phyloP scores from a whole-genome alignment of 2,888 invertebrate species.

The Pseudoips prasinana region DNA sequence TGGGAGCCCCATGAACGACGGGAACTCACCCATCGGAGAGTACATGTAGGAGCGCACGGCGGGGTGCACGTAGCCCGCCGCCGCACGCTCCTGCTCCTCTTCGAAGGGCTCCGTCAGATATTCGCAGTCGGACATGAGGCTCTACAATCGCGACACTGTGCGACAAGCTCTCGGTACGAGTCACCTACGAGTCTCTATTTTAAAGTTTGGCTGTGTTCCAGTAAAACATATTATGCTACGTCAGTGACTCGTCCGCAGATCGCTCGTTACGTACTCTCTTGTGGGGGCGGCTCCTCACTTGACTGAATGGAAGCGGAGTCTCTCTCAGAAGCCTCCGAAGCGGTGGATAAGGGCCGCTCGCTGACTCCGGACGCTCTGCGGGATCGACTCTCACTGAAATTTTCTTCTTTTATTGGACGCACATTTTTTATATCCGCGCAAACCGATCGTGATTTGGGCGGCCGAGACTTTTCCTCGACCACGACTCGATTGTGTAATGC shows the following conservation, averaged over 20 bases:
- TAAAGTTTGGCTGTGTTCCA: slow-evolving; percentile 78
- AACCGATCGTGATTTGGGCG: slow-evolving; percentile 55
- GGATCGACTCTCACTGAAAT: slow-evolving; percentile 46
- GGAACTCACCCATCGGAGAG: slow-evolving; percentile 77
- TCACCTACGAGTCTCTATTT: slow-evolving; percentile 75
- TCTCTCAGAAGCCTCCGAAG: slow-evolving; percentile 73
- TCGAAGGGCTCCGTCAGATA: slow-evolving; percentile 74
- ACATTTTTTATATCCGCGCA: slow-evolving; percentile 51
- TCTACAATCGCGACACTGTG: slow-evolving; percentile 73
- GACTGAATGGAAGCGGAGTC: slow-evolving; percentile 77
- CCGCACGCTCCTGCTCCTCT: slow-evolving; percentile 71
- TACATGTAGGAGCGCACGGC: slow-evolving; percentile 81
- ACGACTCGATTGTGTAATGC: slow-evolving; percentile 69
- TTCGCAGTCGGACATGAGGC: slow-evolving; percentile 80
- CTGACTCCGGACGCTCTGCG: slow-evolving; percentile 65
- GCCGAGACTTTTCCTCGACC: slow-evolving; percentile 58
- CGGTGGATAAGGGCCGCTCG: slow-evolving; percentile 73
- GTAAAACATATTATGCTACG: slow-evolving; percentile 57
- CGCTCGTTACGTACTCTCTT: slow-evolving; percentile 74
- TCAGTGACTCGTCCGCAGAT: slow-evolving; percentile 69
- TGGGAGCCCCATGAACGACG: slow-evolving; percentile 55
- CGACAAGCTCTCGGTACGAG: slow-evolving; percentile 73
- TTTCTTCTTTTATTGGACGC: slow-evolving; percentile 48
- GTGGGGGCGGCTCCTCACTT: slow-evolving; percentile 76
- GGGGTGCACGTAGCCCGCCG: slow-evolving; percentile 68